Evolutionary conservation across 2,888 invertebrate genomes (phyloP).

Genomic region (Diarsia mendica): DNA sequence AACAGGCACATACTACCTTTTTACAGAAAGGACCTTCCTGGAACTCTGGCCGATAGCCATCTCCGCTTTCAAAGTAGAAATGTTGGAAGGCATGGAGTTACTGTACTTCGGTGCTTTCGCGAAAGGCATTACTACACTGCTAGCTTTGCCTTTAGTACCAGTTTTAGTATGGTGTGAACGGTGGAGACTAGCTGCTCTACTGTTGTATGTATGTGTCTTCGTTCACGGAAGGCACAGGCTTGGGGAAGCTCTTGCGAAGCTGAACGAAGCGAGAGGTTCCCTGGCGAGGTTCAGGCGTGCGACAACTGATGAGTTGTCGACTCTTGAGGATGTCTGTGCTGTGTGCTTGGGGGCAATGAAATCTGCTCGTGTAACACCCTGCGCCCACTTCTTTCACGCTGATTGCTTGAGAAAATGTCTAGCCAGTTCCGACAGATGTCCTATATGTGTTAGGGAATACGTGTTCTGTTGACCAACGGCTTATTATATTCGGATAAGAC

Average conservation of each 20-base stretch:
- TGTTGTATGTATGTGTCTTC: constrained; percentile 92
- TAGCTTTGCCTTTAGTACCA: constrained; percentile 90
- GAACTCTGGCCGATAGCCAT: constrained; percentile 91
- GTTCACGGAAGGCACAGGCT: constrained; percentile 92
- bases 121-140: constrained; percentile 89
- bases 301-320: constrained; percentile 91
- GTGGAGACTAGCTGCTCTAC: constrained; percentile 90
- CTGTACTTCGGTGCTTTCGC: constrained; percentile 93
- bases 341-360: constrained; percentile 93
- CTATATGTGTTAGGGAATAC: constrained; percentile 93
- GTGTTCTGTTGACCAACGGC: constrained; percentile 85
- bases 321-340: constrained; percentile 94
- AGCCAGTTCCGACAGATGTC: constrained; percentile 93
- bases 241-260: constrained; percentile 87
- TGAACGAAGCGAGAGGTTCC: constrained; percentile 91
- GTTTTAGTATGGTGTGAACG: constrained; percentile 90
- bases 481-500: constrained; percentile 75
- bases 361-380: constrained; percentile 94
- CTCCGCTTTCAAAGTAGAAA: constrained; percentile 90
- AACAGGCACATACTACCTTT: constrained; percentile 93
- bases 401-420: constrained; percentile 94
- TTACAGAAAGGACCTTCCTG: constrained; percentile 93
- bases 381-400: constrained; percentile 95
- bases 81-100: constrained; percentile 93
- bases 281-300: constrained; percentile 92